Base-by-base conservation (phyloP, 2,888 invertebrate genomes). In the Catocala sponsa region DNA sequence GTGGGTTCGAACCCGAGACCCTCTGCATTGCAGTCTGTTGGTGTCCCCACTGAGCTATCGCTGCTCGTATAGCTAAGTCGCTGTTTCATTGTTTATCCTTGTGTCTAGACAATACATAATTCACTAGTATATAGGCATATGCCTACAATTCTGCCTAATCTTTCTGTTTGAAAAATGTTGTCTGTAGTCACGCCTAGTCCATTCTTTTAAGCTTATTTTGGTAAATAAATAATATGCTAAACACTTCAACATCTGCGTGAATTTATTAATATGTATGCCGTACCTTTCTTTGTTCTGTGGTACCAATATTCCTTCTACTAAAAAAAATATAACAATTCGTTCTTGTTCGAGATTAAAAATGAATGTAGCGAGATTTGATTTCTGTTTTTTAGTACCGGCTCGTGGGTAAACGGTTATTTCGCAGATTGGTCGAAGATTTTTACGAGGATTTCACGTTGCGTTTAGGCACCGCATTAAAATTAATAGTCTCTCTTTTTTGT, bases 331-430 rank as follows among this genome's bases (percentile, higher is more conserved):
- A 5, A 56, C 42, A 11, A 49, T 25, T 33, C 13, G 13, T 49
- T 56, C 42, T 42, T 11, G 13, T 56, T 48, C 32, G 33, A 56
- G 48, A 56, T 56, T 56, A 49, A 56, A 49, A 42, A 56, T 49
- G 48, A 48, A 56, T 32, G 12, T 32, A 25, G 42, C 42, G 10
- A 56, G 55, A 56, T 56, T 56, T 56, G 32, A 55, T 55, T 55
- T 55, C 38, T 41, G 47, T 47, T 55, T 55, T 25, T 47, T 38
- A 48, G 12, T 6, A 55, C n/a, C 32, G 11, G 25, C n/a, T 48
- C 46, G 55, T 41, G 15, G 41, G 0, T 10, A 41, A 48, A 55
- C 41, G 12, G 10, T 48, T 41, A 25, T 41, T 48, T 47, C 25
- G 12, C 25, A 25, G 33, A 38, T 41, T 38, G 25, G n/a, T 35